Percentiles rank a stretch among this genome's conserved stretches.
phyloP scores from a whole-genome alignment of 2,113 vertebrate genomes.

The Siphamia tubifer region DNA sequence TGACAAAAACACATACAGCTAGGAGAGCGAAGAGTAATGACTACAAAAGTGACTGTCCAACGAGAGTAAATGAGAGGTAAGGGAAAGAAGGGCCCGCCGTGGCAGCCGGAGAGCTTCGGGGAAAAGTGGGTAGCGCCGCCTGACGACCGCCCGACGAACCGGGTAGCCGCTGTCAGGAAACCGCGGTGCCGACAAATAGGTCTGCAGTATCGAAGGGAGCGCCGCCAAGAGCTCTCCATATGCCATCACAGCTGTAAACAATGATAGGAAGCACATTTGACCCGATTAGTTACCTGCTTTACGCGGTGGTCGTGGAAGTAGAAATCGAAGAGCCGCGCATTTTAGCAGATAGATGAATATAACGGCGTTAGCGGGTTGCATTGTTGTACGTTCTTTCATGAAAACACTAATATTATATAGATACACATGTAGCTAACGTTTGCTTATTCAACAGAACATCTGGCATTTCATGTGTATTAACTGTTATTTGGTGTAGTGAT shows the following conservation, averaged over 20 bases:
- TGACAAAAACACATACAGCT: background rate
- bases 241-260: slow-evolving; percentile 65
- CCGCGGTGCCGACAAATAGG: slow-evolving; percentile 73
- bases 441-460: too few species aligned
- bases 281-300: background rate
- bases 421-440: too few species aligned
- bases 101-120: slow-evolving; percentile 72
- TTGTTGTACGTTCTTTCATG: too few species aligned
- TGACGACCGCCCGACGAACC: slow-evolving; percentile 80
- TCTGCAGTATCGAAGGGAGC: slow-evolving; percentile 72
- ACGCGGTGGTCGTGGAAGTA: background rate
- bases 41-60: slow-evolving; percentile 57
- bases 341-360: too few species aligned
- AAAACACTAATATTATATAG: too few species aligned
- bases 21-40: slow-evolving; percentile 10
- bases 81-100: slow-evolving; percentile 76
- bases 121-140: slow-evolving; percentile 85
- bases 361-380: too few species aligned
- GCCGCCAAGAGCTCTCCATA: slow-evolving; percentile 81
- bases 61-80: slow-evolving; percentile 73
- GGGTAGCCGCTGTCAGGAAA: slow-evolving; percentile 73
- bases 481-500: too few species aligned
- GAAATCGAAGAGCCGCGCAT: too few species aligned
- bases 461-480: too few species aligned
- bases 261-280: background rate